phyloP scores from a whole-genome alignment of 92 coral and sea anemone species.

The Isaurus tuberculatus region DNA sequence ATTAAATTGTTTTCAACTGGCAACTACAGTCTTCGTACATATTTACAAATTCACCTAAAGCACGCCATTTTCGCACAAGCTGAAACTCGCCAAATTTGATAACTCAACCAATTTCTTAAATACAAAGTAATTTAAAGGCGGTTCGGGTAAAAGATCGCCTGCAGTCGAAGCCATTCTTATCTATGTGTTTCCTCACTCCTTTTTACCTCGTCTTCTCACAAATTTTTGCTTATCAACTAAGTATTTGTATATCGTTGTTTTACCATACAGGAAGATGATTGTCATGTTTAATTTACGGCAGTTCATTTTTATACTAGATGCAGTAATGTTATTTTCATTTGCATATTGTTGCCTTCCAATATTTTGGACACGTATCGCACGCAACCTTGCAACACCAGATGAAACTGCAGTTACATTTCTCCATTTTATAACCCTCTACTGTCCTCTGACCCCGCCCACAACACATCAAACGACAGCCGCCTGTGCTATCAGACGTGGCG shows the following conservation, averaged over 20 bases:
- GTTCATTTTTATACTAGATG: background rate
- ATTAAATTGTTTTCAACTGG: background rate
- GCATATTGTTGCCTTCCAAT: conserved; percentile 77
- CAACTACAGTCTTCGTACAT: background rate
- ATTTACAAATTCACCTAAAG: conserved; percentile 10
- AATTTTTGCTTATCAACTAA: background rate
- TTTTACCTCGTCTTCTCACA: background rate
- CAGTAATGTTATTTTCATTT: conserved; percentile 30
- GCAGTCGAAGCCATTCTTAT: background rate
- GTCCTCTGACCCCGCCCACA: conserved; percentile 82
- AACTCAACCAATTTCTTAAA: background rate
- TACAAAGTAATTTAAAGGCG: background rate
- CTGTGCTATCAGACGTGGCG: conserved; percentile 57
- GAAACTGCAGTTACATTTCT: conserved; percentile 90
- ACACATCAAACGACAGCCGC: conserved; percentile 85
- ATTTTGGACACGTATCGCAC: conserved; percentile 77
- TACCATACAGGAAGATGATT: background rate
- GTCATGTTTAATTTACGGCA: background rate
- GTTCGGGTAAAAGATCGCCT: background rate
- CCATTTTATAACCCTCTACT: conserved; percentile 45
- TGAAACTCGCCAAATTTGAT: background rate
- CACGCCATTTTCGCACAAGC: background rate
- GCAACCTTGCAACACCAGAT: conserved; percentile 92
- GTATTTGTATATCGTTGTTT: background rate
- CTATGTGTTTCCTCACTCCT: background rate